Conservation (phyloP, 2,113 vertebrate genomes). For the Accipiter cooperii region DNA sequence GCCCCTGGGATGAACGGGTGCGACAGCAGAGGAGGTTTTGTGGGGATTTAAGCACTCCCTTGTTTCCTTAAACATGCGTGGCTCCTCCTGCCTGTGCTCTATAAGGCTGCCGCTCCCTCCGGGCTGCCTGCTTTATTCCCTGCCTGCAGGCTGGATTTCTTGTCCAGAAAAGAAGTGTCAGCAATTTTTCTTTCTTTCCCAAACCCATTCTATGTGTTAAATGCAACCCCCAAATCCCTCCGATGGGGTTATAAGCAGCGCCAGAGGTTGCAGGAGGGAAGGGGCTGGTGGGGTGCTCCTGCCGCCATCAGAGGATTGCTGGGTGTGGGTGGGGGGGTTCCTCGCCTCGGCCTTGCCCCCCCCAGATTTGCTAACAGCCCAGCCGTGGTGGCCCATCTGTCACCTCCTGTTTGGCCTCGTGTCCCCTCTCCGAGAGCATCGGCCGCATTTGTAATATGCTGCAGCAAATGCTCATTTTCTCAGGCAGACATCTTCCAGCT, state of each 20-base stretch:
- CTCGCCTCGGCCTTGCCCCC: neutral
- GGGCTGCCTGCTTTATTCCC: neutral
- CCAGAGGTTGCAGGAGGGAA: neutral
- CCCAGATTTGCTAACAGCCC: neutral
- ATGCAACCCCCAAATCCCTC: neutral
- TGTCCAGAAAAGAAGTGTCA: neutral
- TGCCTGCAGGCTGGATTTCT: neutral
- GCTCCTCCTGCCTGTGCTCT: neutral
- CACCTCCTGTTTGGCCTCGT: neutral
- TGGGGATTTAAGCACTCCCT: neutral
- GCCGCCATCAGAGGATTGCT: neutral
- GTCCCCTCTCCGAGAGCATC: neutral
- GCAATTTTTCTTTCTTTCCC: neutral
- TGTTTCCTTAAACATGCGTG: neutral
- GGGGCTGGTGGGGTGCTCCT: neutral
- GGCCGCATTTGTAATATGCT: accelerated
- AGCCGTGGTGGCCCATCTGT: neutral
- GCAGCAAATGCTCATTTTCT: neutral
- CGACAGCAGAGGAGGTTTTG: neutral
- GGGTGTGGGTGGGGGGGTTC: neutral
- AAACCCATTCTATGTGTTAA: neutral
- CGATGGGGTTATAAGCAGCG: accelerated
- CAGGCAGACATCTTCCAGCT: neutral
- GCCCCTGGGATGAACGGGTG: neutral
- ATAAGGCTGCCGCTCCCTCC: neutral